Base-by-base conservation (phyloP, 2,113 vertebrate species). In the Crotalus helleri region DNA sequence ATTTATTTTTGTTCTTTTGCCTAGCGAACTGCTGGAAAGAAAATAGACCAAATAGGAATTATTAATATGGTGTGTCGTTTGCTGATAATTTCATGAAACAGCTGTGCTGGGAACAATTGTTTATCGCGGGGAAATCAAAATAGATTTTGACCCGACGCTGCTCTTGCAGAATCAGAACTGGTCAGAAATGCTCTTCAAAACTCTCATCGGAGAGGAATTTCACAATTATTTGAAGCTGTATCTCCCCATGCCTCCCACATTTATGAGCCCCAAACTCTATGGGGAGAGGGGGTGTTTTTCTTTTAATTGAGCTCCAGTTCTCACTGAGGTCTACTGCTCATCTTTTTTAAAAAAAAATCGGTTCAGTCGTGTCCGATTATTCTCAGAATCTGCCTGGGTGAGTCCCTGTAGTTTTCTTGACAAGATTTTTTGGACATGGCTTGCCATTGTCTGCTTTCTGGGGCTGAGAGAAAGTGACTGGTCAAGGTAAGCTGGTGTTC, bases 41-140 rank as follows among this genome's bases (percentile, higher is more conserved):
- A 93, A 90, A 94, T 90, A 53, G 81, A 46, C 91, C 54, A 51
- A 69, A 55, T 90, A 92, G 88, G 87, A 26, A 44, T 46, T 90
- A 90, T 92, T 93, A 86, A 92, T 94, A 90, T 46, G 6, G 12
- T 0, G 1, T n/a, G 9, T 29, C 8, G 94, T 93, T 94, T 89
- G 90, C 24, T 54, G 88, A 81, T 26, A 94, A 87, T 86, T 12
- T 46, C 17, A 44, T 88, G 57, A 49, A 95, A 87, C 87, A 86
- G 9, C 93, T 95, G 87, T 3, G 44, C 74, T 74, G 10, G 0
- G 21, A 95, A 29, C 91, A 10, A 3, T 91, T 44, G 74, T 59
- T 17, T 85, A 13, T 74, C 54, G 17, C 92, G 59, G 19, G 21
- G 39, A 58, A 39, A 59, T 92, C 1, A 55, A 91, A 93, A 93